These are phyloP conservation scores for Psilanteris sp. DNA, from an alignment of 1,140 invertebrate species.

Conservation along the genomic window DNA sequence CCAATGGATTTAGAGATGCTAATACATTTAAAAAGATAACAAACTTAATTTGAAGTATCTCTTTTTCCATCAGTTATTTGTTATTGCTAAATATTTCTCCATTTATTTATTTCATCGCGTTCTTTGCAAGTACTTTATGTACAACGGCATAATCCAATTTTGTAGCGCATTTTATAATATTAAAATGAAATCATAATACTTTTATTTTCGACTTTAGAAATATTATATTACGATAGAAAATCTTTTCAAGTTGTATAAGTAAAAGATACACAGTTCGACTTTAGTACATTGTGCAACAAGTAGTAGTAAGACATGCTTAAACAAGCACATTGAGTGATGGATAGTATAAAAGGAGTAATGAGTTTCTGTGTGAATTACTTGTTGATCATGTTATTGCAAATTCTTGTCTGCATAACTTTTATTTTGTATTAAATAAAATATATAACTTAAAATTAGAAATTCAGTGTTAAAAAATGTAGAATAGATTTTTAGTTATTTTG, in stretches of 20 bases:
- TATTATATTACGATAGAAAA: constrained; percentile 23
- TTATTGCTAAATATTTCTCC: too few species aligned
- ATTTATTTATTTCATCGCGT: too few species aligned
- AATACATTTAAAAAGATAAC: too few species aligned
- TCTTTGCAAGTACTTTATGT: too few species aligned
- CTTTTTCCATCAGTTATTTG: too few species aligned
- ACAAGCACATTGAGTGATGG: constrained; percentile 54
- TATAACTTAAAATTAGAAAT: too few species aligned
- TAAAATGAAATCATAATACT: constrained; percentile 15
- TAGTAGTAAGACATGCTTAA: constrained; percentile 45
- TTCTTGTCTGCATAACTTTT: background rate
- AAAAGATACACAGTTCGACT: constrained; percentile 22
- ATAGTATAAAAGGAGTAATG: constrained; percentile 50
- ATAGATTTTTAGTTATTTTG: too few species aligned
- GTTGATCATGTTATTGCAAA: constrained; percentile 67
- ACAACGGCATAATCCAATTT: background rate
- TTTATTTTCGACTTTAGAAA: background rate
- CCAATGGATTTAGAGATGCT: too few species aligned
- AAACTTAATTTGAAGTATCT: too few species aligned
- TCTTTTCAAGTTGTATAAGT: constrained; percentile 24
- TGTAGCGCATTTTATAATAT: background rate
- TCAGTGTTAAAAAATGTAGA: too few species aligned
- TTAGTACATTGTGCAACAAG: constrained; percentile 36
- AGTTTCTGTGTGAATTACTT: constrained; percentile 63
- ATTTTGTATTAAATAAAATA: too few species aligned